Base-by-base conservation (phyloP, 1,140 invertebrate species). In the Lanistes nyassanus region DNA sequence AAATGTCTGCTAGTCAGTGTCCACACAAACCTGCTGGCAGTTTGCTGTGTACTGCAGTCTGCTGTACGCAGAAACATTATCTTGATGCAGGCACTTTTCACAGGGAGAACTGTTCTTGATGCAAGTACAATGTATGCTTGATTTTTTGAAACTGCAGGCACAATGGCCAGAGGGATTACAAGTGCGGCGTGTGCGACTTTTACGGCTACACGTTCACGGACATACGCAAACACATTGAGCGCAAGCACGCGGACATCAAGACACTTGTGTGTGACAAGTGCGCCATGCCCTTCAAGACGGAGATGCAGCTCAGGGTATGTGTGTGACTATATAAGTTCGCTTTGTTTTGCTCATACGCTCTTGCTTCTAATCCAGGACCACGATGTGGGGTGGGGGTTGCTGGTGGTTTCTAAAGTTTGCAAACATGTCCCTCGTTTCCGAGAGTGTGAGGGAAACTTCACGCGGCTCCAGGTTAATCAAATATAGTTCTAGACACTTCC, bases 141-240 rank as follows among this genome's bases (percentile, higher is more conserved):
- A 31, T 26, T 67, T 56, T 5, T 26, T 53, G 34, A 39, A 13
- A n/a, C 80, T 77, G 0, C 80, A 88, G 86, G 75, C 86, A 88
- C 71, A 86, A 83, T 77, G 86, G 86, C 26, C 86, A 87, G 75
- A 76, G 83, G 58, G 86, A 88, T 65, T 88, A 86, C 79, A 88
- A 88, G 68, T 90, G 89, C 81, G 89, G 89, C 11, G 86, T 89
- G 2, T 90, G 89, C 82, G 87, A 89, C 75, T 90, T 90, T 79
- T 89, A 86, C 79, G 89, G 89, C 34, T 90, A 90, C 78, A 90
- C 89, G 1, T 90, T 89, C 77, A 90, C 89, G 16, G 89, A 90
- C 78, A 90, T 90, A 64, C 76, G 89, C 64, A 90, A 90, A 82
- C 89, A 90, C 80, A 90, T 90, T 23, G 89, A 90, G 73, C 79